These are phyloP conservation scores for Pristiophorus japonicus DNA, from an alignment of 2,113 vertebrate genomes.

Conservation along the genomic window DNA sequence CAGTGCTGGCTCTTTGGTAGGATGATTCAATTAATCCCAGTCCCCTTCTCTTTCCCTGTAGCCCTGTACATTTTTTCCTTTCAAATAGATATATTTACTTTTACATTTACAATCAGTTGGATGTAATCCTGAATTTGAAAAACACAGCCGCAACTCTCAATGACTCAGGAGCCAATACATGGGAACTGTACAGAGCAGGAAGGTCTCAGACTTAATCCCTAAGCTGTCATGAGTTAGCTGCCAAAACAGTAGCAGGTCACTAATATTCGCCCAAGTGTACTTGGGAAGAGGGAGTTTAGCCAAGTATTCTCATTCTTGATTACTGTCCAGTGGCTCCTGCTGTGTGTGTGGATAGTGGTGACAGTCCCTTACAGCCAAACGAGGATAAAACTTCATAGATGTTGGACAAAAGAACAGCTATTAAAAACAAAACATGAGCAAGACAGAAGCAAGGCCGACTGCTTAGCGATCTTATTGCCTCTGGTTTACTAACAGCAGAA, in stretches of 20 bases:
- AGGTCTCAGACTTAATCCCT: too few relatives aligned
- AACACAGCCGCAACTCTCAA: background rate
- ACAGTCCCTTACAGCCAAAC: background rate
- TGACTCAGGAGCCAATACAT: background rate
- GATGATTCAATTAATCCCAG: background rate
- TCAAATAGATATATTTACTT: background rate
- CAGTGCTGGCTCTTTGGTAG: background rate
- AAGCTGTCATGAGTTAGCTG: too few relatives aligned
- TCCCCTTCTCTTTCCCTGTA: background rate
- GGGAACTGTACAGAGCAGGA: background rate
- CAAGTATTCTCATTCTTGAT: background rate
- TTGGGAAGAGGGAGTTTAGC: background rate
- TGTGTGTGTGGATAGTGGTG: background rate
- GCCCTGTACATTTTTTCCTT: background rate
- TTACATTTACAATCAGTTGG: background rate
- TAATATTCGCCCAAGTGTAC: background rate
- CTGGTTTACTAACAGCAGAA: too few relatives aligned
- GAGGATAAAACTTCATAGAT: background rate
- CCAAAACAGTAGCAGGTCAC: background rate
- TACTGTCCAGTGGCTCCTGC: background rate
- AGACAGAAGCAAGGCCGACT: background rate
- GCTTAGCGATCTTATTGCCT: too few relatives aligned
- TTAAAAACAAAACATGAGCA: background rate
- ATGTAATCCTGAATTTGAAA: background rate
- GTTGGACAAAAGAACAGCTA: background rate